These are phyloP conservation scores for Acipenser oxyrinchus DNA, from an alignment of 2,797 vertebrate genomes.

Conservation along the genomic window DNA sequence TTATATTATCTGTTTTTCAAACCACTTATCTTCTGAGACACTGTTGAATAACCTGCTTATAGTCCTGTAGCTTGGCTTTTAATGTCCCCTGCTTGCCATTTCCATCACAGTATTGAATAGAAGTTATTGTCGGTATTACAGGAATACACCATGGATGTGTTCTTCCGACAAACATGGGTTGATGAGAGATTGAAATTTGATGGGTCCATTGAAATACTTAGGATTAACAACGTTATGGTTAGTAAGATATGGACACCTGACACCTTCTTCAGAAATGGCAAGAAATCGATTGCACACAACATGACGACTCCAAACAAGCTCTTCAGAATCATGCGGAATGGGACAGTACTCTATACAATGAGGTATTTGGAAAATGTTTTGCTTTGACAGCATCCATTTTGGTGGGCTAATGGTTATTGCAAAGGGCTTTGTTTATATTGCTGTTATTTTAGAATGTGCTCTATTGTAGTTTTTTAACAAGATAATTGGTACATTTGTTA, in stretches of 20 bases:
- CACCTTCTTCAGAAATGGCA: slow-evolving; percentile 76
- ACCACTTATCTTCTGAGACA: neutral
- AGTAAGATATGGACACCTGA: slow-evolving; percentile 78
- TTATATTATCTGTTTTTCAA: neutral
- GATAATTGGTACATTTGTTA: neutral
- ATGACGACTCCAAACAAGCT: slow-evolving; percentile 81
- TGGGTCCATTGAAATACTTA: slow-evolving; percentile 70
- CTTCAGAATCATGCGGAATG: slow-evolving; percentile 80
- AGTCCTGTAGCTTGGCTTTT: no score
- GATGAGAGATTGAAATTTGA: slow-evolving; percentile 67
- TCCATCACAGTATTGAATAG: neutral
- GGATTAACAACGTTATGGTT: slow-evolving; percentile 77
- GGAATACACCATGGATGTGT: slow-evolving; percentile 78
- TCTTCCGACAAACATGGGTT: slow-evolving; percentile 73
- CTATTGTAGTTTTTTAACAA: neutral
- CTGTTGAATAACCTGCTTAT: neutral
- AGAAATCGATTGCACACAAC: slow-evolving; percentile 77
- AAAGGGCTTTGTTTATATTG: no score
- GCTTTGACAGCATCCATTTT: no score
- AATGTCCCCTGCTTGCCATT: neutral
- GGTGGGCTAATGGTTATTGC: no score
- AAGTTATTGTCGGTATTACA: slow-evolving; percentile 29
- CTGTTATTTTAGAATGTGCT: no score
- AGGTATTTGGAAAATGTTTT: slow-evolving; percentile 40
- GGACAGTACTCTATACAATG: slow-evolving; percentile 79